phyloP scores from a whole-genome alignment of 2,113 vertebrate genomes.

The Pomatostomus ruficeps region DNA sequence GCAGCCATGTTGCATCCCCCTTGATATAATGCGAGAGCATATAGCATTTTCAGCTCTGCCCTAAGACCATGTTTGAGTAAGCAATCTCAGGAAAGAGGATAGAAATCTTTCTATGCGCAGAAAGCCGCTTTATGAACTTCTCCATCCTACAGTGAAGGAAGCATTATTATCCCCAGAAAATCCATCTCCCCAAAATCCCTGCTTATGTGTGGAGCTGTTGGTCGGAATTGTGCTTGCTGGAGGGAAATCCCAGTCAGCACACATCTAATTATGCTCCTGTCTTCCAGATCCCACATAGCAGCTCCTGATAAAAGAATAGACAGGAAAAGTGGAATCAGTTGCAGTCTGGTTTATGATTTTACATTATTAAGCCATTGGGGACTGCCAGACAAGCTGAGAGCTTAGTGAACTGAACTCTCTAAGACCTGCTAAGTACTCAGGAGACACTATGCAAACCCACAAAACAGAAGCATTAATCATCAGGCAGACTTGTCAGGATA shows the following conservation, averaged over 20 bases:
- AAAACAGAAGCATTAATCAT: conserved; percentile 18
- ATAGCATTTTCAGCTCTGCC: neutral
- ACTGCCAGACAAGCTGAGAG: conserved; percentile 29
- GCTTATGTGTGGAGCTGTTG: neutral
- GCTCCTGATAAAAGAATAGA: conserved; percentile 1
- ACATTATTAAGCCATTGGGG: conserved; percentile 45
- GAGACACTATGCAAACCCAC: conserved; percentile 46
- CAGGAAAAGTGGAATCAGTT: neutral
- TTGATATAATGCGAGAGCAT: neutral
- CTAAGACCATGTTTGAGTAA: neutral
- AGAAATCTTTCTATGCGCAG: neutral
- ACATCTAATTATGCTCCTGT: neutral
- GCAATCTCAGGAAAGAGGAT: neutral
- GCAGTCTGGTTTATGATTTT: conserved; percentile 12
- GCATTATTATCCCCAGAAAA: neutral
- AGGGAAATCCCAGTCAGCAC: conserved; percentile 28
- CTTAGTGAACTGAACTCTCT: conserved; percentile 46
- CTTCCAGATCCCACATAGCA: neutral
- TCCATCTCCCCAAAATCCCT: neutral
- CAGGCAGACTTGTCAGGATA: conserved; percentile 16
- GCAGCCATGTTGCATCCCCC: neutral
- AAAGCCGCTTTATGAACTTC: neutral
- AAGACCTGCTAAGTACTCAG: conserved; percentile 46
- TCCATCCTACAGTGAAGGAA: neutral
- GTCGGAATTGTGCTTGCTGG: neutral